A percentile compares a stretch with the other conserved stretches of the same genome.
Conservation (phyloP, 2,888 invertebrate genomes). For the Lordiphosa fenestrarum region DNA sequence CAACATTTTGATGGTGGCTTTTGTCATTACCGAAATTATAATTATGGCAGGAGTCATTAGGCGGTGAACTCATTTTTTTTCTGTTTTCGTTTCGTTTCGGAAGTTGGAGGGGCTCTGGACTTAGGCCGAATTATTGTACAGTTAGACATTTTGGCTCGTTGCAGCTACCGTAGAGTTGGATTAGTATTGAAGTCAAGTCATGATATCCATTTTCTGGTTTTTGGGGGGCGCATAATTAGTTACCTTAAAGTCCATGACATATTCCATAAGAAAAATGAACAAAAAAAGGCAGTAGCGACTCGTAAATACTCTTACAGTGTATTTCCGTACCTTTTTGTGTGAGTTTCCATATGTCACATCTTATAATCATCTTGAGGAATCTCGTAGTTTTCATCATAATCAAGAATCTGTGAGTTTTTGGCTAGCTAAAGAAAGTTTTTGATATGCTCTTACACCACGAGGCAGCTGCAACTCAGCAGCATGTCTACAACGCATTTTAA, state of each 20-base stretch:
- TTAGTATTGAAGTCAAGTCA: conserved; percentile 7
- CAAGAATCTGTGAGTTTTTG: no score
- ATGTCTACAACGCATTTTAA: no score
- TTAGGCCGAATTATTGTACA: conserved; percentile 66
- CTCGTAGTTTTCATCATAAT: no score
- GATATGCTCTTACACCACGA: no score
- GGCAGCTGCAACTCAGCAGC: no score
- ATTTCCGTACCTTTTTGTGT: no score
- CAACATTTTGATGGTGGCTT: conserved; percentile 38
- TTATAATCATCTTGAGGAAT: no score
- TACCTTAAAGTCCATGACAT: conserved; percentile 62
- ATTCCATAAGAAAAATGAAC: conserved; percentile 60
- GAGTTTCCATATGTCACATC: no score
- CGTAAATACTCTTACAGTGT: no score
- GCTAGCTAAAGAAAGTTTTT: no score
- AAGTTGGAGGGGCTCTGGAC: conserved; percentile 32
- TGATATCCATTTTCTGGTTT: conserved; percentile 20
- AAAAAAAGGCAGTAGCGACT: background rate
- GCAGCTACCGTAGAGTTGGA: conserved; percentile 5
- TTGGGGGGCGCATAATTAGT: conserved; percentile 44
- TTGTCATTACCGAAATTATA: conserved; percentile 73
- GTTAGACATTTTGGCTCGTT: conserved; percentile 34
- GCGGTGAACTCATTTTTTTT: conserved; percentile 55
- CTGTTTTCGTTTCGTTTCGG: conserved; percentile 9
- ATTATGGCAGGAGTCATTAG: conserved; percentile 71